Evolutionary conservation across 2,888 invertebrate genomes (phyloP).

Genomic region (Tipula unca): DNA sequence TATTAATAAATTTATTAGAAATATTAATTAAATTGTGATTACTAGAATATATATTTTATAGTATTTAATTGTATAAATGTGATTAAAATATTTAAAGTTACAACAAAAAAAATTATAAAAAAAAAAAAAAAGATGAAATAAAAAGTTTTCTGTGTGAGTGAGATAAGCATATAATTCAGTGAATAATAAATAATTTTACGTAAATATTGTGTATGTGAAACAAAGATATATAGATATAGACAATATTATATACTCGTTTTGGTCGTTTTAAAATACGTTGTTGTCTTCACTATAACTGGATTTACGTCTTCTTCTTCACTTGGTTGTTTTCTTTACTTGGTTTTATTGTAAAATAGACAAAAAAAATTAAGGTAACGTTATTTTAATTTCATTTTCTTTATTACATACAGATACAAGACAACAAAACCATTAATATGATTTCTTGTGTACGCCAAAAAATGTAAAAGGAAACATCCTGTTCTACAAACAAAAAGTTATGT

Average conservation of each 20-base stretch:
- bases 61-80: not conserved
- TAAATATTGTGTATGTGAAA: not conserved
- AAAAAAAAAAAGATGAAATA: not conserved
- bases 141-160: not conserved
- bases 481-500: not conserved
- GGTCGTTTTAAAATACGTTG: conserved; percentile 17
- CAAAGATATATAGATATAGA: no score
- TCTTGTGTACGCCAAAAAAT: not conserved
- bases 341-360: not conserved
- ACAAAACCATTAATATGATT: not conserved
- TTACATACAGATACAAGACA: not conserved
- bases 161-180: not conserved
- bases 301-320: conserved; percentile 20
- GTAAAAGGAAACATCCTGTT: conserved; percentile 10
- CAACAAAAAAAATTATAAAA: not conserved
- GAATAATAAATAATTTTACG: not conserved
- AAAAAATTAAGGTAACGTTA: conserved; percentile 20
- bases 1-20: not conserved
- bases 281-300: conserved; percentile 20
- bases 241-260: not conserved
- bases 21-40: not conserved
- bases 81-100: conserved; percentile 1
- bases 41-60: not conserved
- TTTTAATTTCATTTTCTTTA: conserved; percentile 19
- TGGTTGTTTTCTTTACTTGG: not conserved